Conservation (phyloP, 2,113 vertebrate species). For the Clarias macrocephalus region DNA sequence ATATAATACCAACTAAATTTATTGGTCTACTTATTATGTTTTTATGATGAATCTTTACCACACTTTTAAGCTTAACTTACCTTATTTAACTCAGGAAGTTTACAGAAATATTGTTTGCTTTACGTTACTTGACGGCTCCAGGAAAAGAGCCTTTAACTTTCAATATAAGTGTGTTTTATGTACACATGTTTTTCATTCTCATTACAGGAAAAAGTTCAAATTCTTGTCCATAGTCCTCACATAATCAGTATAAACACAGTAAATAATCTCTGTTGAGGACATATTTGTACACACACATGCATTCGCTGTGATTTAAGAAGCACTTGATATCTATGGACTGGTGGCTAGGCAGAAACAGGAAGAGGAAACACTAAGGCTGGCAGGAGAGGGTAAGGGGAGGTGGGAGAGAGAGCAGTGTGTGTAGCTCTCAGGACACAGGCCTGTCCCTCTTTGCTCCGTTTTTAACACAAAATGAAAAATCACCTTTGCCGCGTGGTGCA, state of each 20-base stretch:
- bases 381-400: constrained; percentile 15
- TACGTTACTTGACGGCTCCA: not conserved
- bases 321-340: constrained; percentile 2
- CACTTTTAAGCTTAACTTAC: not conserved
- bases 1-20: not conserved
- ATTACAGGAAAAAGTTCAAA: not conserved
- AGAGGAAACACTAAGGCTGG: constrained; percentile 53
- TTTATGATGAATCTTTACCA: too few species aligned
- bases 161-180: not conserved
- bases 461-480: constrained; percentile 83
- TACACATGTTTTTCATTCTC: not conserved
- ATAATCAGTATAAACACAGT: not conserved
- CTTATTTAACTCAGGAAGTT: not conserved
- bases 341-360: constrained; percentile 52
- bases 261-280: not conserved
- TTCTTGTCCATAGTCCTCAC: not conserved
- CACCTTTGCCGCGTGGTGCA: constrained; percentile 86
- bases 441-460: constrained; percentile 64
- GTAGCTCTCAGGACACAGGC: constrained; percentile 44
- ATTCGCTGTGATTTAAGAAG: not conserved
- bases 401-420: not conserved
- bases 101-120: not conserved
- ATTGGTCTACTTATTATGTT: not conserved
- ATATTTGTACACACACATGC: constrained; percentile 13
- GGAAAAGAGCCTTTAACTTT: not conserved